A percentile compares a stretch with the other conserved stretches of the same genome.
phyloP scores from a whole-genome alignment of 2,888 invertebrate species.

The Drosophila pullipes region DNA sequence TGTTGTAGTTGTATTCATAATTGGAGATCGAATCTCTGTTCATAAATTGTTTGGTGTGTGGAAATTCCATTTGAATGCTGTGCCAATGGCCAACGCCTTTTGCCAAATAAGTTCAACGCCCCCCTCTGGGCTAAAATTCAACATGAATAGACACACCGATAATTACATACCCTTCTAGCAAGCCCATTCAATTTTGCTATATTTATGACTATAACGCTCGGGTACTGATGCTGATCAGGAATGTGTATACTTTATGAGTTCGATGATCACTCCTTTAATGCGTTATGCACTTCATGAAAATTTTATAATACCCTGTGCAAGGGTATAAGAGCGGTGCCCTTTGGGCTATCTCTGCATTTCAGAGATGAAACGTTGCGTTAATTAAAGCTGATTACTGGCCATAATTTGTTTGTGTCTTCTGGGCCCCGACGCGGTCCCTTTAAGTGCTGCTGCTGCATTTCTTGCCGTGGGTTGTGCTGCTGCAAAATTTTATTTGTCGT shows the following conservation, averaged over 20 bases:
- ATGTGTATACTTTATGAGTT: neutral
- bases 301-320: neutral
- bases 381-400: slow-evolving; percentile 75
- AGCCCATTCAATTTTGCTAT: neutral
- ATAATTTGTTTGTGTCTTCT: slow-evolving; percentile 74
- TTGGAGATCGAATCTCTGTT: slow-evolving; percentile 63
- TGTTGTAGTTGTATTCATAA: slow-evolving; percentile 50
- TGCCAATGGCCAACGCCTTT: slow-evolving; percentile 53
- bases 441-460: slow-evolving; percentile 39
- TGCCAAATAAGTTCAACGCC: slow-evolving; percentile 73
- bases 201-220: neutral
- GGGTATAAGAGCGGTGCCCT: slow-evolving; percentile 24
- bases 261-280: neutral
- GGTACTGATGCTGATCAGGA: neutral
- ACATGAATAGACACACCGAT: neutral
- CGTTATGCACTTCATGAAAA: neutral
- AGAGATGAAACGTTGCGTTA: slow-evolving; percentile 73
- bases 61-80: slow-evolving; percentile 62
- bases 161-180: neutral
- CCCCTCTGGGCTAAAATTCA: slow-evolving; percentile 42
- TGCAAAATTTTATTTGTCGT: slow-evolving; percentile 66
- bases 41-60: slow-evolving; percentile 61
- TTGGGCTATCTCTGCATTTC: slow-evolving; percentile 26
- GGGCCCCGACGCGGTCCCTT: slow-evolving; percentile 60
- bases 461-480: slow-evolving; percentile 56